Percentiles rank a stretch among this genome's conserved stretches.
phyloP scores from a whole-genome alignment of 2,113 vertebrate species.

The Apeltes quadracus region DNA sequence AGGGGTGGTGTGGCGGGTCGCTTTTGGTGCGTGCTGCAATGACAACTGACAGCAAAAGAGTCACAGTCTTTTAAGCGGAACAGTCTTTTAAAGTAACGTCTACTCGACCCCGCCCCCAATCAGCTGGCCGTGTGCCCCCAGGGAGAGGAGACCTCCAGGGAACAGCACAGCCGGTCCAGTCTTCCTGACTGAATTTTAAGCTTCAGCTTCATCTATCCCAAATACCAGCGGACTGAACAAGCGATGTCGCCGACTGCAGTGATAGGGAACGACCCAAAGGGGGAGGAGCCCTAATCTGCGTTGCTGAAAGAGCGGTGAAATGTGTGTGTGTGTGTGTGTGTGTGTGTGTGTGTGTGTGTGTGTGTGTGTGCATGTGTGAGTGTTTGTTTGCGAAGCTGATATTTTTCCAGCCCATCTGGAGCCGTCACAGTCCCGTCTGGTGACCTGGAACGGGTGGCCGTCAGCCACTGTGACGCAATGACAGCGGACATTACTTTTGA shows the following conservation, averaged over 20 bases:
- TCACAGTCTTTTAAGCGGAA: no score
- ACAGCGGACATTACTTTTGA: conserved; percentile 59
- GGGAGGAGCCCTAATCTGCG: conserved; percentile 26
- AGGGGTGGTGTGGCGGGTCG: no score
- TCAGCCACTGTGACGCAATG: conserved; percentile 44
- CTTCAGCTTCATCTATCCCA: no score
- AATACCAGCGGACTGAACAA: conserved; percentile 38
- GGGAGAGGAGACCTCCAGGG: no score
- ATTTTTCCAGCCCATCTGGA: conserved; percentile 71
- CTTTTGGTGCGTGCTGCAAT: no score
- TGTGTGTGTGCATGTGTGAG: conserved; percentile 19
- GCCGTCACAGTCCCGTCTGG: conserved; percentile 47
- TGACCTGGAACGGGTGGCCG: conserved; percentile 46
- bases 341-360: not conserved
- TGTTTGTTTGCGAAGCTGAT: conserved; percentile 56
- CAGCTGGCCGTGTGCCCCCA: no score
- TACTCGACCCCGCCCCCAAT: no score
- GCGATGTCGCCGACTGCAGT: conserved; percentile 28
- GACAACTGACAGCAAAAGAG: no score
- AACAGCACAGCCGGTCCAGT: no score
- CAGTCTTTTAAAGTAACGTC: no score
- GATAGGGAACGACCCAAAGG: conserved; percentile 39
- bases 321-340: conserved; percentile 31
- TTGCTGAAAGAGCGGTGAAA: conserved; percentile 40
- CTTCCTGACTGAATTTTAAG: no score